Conservation (phyloP, 2,113 vertebrate genomes). For the Eurypyga helias region DNA sequence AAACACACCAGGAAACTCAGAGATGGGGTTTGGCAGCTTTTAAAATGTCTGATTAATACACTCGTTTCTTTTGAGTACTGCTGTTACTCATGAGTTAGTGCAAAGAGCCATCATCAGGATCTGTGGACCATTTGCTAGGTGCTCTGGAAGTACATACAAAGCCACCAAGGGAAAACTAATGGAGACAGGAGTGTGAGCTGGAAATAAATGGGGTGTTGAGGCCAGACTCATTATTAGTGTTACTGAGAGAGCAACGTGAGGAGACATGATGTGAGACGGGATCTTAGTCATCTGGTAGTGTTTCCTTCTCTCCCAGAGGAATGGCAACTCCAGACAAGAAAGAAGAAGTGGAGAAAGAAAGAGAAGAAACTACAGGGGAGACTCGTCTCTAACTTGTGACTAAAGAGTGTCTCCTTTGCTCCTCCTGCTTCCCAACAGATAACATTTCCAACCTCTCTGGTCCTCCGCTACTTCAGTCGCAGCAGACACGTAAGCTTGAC, state of each 20-base stretch:
- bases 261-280: background rate
- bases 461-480: background rate
- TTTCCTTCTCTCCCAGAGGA: background rate
- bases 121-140: background rate
- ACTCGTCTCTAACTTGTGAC: background rate
- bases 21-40: background rate
- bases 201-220: background rate
- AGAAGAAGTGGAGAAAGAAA: background rate
- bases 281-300: background rate
- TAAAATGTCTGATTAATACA: background rate
- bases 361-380: background rate
- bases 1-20: background rate
- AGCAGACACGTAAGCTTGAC: background rate
- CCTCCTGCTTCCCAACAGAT: background rate
- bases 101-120: background rate
- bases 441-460: background rate
- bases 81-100: background rate
- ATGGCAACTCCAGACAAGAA: background rate
- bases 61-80: background rate
- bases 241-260: background rate
- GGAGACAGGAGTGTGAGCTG: background rate
- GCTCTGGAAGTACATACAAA: background rate
- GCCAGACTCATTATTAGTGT: background rate
- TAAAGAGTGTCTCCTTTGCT: background rate
- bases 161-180: background rate